Evolutionary conservation across 2,888 invertebrate genomes (phyloP).

Genomic region (Drosophila rellima): DNA sequence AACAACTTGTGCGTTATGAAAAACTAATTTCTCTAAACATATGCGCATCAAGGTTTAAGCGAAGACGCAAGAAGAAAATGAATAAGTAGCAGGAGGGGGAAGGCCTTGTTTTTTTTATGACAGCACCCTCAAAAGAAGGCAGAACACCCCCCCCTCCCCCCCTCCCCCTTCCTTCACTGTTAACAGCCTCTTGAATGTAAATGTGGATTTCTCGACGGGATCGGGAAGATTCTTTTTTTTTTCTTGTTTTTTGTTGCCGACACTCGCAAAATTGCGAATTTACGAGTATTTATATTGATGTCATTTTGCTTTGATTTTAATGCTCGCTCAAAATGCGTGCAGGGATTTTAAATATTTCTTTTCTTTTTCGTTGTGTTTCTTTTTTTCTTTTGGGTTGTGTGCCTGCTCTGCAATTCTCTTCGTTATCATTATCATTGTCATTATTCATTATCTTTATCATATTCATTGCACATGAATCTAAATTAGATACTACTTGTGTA

Average conservation of each 20-base stretch:
- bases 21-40: constrained; percentile 83
- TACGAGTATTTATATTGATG: constrained; percentile 83
- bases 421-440: constrained; percentile 29
- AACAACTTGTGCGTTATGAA: constrained; percentile 83
- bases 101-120: constrained; percentile 60
- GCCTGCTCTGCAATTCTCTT: constrained; percentile 3
- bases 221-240: constrained; percentile 25
- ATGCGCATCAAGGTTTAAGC: constrained; percentile 69
- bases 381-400: too few species aligned
- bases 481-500: not conserved
- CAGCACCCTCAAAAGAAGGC: constrained; percentile 43
- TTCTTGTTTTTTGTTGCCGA: constrained; percentile 43
- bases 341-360: constrained; percentile 77
- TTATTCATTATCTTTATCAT: constrained; percentile 13
- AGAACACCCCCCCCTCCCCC: not conserved
- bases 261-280: constrained; percentile 78
- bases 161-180: constrained; percentile 6
- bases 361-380: constrained; percentile 2
- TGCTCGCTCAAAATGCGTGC: constrained; percentile 79
- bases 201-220: constrained; percentile 47
- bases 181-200: constrained; percentile 56
- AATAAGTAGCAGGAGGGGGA: not conserved
- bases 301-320: constrained; percentile 83
- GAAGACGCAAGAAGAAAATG: constrained; percentile 19
- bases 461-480: constrained; percentile 3